These are phyloP conservation scores for Ameiurus melas DNA, from an alignment of 2,113 vertebrate genomes.

Conservation along the genomic window DNA sequence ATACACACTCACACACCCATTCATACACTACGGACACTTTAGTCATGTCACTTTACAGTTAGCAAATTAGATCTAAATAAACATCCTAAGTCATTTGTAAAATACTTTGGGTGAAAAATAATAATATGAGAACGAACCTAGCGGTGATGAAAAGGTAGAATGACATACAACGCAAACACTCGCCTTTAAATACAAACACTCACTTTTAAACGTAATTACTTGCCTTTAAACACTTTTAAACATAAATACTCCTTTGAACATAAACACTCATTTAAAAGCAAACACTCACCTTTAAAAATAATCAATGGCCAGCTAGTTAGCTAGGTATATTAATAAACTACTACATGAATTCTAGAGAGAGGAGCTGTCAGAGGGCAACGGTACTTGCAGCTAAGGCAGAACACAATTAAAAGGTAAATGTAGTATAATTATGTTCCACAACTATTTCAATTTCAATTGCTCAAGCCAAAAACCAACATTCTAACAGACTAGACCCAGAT, in stretches of 20 bases:
- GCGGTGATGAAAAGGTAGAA: not conserved
- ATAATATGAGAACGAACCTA: not conserved
- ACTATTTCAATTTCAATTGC: not conserved
- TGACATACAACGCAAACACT: not conserved
- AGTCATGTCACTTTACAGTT: not conserved
- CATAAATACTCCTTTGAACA: too few relatives aligned
- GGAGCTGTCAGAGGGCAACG: not conserved
- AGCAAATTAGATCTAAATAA: not conserved
- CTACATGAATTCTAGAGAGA: not conserved
- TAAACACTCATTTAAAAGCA: too few relatives aligned
- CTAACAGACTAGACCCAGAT: not conserved
- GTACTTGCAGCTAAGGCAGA: not conserved
- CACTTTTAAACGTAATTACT: too few relatives aligned
- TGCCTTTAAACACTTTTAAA: too few relatives aligned
- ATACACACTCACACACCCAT: too few relatives aligned
- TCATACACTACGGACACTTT: too few relatives aligned
- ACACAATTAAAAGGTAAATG: not conserved
- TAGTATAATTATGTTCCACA: not conserved
- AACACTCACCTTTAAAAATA: not conserved
- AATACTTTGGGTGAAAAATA: too few relatives aligned
- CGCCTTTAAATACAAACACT: too few relatives aligned
- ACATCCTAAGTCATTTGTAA: not conserved
- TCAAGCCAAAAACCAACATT: not conserved
- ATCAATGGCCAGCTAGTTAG: not conserved
- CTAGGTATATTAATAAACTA: too few relatives aligned